These are phyloP conservation scores for Eubucco bourcierii DNA, from an alignment of 2,113 vertebrate genomes.

Conservation along the genomic window DNA sequence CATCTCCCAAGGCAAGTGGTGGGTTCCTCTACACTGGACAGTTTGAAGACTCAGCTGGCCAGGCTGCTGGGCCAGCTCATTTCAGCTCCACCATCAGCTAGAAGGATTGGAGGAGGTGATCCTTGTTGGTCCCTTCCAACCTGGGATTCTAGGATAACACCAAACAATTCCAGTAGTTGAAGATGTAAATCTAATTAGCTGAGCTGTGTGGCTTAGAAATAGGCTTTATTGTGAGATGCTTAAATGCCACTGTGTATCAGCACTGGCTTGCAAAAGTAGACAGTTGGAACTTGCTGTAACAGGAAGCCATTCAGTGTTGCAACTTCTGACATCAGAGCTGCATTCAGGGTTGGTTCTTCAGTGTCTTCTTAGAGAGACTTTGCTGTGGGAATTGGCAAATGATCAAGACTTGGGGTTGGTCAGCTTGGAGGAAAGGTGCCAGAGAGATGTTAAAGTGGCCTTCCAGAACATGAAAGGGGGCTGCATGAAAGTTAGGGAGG, in stretches of 20 bases:
- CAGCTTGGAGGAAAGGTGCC: too few species aligned
- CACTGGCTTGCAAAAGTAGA: neutral
- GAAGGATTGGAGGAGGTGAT: too few species aligned
- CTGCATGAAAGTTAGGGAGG: too few species aligned
- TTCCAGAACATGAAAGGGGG: too few species aligned
- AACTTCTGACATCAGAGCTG: neutral
- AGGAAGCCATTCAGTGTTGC: neutral
- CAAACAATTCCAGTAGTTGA: neutral
- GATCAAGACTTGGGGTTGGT: too few species aligned
- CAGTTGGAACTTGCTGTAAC: constrained; percentile 5
- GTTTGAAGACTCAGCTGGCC: too few species aligned
- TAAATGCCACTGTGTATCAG: neutral
- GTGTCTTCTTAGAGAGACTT: neutral
- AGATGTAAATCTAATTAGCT: neutral
- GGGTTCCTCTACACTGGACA: too few species aligned
- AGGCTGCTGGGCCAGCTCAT: too few species aligned
- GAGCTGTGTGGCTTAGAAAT: neutral
- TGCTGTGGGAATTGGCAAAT: neutral
- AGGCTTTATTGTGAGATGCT: neutral
- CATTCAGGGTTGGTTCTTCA: neutral
- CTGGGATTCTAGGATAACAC: neutral
- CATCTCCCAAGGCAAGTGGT: too few species aligned
- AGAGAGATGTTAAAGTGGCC: too few species aligned
- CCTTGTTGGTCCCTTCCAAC: too few species aligned
- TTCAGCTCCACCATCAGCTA: too few species aligned